A percentile compares a stretch with the other conserved stretches of the same genome.
phyloP scores from a whole-genome alignment of 2,113 vertebrate species.

The Rhegmatorhina hoffmannsi region DNA sequence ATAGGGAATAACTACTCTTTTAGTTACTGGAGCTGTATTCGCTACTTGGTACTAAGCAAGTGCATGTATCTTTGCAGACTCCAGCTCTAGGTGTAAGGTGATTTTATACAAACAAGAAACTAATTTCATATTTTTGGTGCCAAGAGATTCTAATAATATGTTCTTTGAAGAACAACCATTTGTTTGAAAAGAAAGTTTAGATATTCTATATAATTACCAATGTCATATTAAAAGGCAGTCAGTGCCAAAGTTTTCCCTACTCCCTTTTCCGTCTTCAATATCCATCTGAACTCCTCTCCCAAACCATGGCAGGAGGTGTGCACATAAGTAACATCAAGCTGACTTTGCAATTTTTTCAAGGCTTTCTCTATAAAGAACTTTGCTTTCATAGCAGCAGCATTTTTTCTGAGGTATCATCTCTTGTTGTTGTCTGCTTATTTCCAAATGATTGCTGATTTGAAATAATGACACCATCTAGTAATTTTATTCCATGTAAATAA shows the following conservation, averaged over 20 bases:
- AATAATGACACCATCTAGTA: background rate
- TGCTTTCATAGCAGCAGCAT: background rate
- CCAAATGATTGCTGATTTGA: background rate
- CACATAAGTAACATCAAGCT: background rate
- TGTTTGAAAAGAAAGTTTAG: background rate
- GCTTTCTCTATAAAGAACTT: background rate
- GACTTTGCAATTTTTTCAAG: background rate
- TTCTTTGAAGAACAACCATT: rapidly evolving
- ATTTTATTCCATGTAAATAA: background rate
- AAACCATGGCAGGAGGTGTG: background rate
- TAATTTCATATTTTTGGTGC: background rate
- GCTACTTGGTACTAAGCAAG: rapidly evolving
- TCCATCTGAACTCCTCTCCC: background rate
- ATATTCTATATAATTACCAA: background rate
- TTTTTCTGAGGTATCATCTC: background rate
- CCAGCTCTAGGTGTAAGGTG: background rate
- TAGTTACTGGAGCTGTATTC: background rate
- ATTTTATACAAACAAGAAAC: background rate
- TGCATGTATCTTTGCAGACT: background rate
- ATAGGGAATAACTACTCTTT: background rate
- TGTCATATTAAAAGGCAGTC: background rate
- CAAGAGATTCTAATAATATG: background rate
- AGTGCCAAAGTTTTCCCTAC: background rate
- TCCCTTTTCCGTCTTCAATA: background rate
- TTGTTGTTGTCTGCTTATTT: background rate